phyloP scores from a whole-genome alignment of 23 tunicate genomes.

The Styela clava region DNA sequence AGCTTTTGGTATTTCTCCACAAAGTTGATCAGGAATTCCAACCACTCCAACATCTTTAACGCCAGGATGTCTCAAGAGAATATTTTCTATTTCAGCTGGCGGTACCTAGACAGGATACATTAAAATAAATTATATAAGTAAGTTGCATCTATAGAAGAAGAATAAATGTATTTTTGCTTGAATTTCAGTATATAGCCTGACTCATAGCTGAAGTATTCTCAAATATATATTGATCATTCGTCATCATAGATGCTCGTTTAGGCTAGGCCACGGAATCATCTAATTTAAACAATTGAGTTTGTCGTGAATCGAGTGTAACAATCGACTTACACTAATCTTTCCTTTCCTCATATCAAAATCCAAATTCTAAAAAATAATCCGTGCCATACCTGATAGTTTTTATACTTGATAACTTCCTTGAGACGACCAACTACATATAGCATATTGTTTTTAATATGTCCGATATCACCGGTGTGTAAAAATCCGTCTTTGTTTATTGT shows the following conservation, averaged over 20 bases:
- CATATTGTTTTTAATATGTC: conserved; percentile 38
- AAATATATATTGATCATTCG: no score
- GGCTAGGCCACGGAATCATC: no score
- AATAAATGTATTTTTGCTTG: no score
- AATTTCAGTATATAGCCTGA: no score
- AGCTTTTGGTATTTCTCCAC: conserved; percentile 23
- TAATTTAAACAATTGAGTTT: no score
- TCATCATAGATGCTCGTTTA: no score
- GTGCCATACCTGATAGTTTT: conserved; percentile 42
- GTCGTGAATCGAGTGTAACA: no score
- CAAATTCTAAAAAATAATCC: background rate
- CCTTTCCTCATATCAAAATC: no score
- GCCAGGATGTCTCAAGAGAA: background rate
- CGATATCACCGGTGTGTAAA: conserved; percentile 78
- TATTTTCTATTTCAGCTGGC: conserved; percentile 23
- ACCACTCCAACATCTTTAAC: conserved; percentile 22
- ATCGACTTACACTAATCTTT: no score
- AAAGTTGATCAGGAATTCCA: conserved; percentile 19
- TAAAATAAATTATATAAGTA: no score
- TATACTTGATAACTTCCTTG: conserved; percentile 64
- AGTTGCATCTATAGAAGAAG: no score
- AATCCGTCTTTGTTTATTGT: conserved; percentile 39
- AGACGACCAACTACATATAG: conserved; percentile 51
- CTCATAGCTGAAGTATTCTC: no score
- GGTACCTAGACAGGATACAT: conserved; percentile 24